These are phyloP conservation scores for Archaeoteleia sp. DNA, from an alignment of 2,888 invertebrate species.

Conservation along the genomic window DNA sequence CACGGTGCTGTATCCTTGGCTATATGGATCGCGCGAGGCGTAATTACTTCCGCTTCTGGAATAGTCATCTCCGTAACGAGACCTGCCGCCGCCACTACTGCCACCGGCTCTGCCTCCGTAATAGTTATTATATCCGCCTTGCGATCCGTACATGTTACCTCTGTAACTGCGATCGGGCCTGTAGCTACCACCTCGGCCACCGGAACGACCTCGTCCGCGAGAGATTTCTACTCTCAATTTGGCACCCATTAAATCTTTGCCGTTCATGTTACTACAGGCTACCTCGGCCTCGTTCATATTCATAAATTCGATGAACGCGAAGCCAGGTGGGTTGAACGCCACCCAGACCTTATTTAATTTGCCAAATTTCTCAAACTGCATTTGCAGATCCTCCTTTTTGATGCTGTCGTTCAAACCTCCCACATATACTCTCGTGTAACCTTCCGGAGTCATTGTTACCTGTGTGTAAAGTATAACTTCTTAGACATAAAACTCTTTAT, in stretches of 20 bases:
- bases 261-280: constrained; percentile 92
- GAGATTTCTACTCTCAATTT: constrained; percentile 92
- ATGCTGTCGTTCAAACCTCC: constrained; percentile 92
- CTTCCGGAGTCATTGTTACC: constrained; percentile 71
- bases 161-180: constrained; percentile 79
- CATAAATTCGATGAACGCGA: constrained; percentile 95
- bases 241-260: constrained; percentile 90
- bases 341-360: constrained; percentile 95
- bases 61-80: constrained; percentile 72
- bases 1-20: constrained; percentile 67
- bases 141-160: constrained; percentile 73
- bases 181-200: constrained; percentile 80
- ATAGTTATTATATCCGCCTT: constrained; percentile 75
- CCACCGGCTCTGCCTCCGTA: constrained; percentile 75
- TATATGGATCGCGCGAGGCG: constrained; percentile 69
- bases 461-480: constrained; percentile 53
- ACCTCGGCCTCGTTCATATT: constrained; percentile 92
- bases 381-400: constrained; percentile 93
- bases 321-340: constrained; percentile 95
- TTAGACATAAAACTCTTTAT: constrained; percentile 18
- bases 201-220: constrained; percentile 84
- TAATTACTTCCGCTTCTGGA: constrained; percentile 71
- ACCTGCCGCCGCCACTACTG: constrained; percentile 76
- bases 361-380: constrained; percentile 93
- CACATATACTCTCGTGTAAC: constrained; percentile 87